These are phyloP conservation scores for Lasiurus cinereus DNA, from an alignment of 2,113 vertebrate genomes.

Conservation along the genomic window DNA sequence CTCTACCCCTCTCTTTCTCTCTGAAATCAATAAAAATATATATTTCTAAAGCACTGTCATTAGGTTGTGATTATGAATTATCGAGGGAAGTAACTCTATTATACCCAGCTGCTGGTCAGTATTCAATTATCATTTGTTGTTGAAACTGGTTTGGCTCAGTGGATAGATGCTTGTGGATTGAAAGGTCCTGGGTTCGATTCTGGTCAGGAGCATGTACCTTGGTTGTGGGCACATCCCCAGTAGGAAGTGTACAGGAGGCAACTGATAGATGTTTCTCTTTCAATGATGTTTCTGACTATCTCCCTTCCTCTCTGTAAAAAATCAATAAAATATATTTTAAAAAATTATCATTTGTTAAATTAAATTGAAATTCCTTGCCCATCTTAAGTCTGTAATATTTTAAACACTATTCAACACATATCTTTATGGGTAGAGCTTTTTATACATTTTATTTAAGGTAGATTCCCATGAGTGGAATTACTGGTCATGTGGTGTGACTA, in stretches of 20 bases:
- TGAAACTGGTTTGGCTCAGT: too few relatives aligned
- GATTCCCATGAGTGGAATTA: not conserved
- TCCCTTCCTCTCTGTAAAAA: too few relatives aligned
- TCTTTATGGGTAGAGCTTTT: not conserved
- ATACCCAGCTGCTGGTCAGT: not conserved
- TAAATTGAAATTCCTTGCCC: not conserved
- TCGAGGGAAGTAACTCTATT: not conserved
- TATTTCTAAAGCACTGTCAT: not conserved
- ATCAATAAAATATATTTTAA: too few relatives aligned
- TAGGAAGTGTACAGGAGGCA: too few relatives aligned
- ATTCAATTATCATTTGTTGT: not conserved
- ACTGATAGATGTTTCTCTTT: too few relatives aligned
- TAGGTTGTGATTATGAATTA: conserved; percentile 46
- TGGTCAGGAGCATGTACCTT: too few relatives aligned
- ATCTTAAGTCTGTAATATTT: conserved; percentile 34
- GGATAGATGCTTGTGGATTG: too few relatives aligned
- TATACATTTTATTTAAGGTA: conserved; percentile 40
- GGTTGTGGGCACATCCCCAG: too few relatives aligned
- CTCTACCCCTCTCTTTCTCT: too few relatives aligned
- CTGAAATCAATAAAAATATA: too few relatives aligned
- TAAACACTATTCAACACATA: conserved; percentile 26
- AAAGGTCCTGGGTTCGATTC: too few relatives aligned
- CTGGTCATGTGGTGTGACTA: not conserved
- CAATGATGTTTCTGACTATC: too few relatives aligned
- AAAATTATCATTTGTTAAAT: not conserved